Evolutionary conservation across 2,113 vertebrate genomes (phyloP).

Genomic region (Phodopus roborovskii): DNA sequence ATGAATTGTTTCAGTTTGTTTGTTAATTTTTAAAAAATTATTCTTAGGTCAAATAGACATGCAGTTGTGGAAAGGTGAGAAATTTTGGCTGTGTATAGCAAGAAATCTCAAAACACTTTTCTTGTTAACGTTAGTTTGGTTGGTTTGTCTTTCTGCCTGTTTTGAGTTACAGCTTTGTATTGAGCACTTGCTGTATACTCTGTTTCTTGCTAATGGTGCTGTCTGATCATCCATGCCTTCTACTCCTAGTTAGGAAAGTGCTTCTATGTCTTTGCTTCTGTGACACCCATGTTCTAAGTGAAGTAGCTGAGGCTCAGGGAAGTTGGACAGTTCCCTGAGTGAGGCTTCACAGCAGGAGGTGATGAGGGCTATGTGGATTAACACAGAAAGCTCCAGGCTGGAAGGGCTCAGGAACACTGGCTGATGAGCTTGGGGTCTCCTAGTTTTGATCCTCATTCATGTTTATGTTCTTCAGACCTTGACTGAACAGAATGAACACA

Average conservation of each 20-base stretch:
- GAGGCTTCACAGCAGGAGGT: neutral
- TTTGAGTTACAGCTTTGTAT: neutral
- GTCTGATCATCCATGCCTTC: neutral
- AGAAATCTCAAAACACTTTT: neutral
- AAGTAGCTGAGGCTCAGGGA: neutral
- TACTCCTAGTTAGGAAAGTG: no score
- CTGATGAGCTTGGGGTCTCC: neutral
- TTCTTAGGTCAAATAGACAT: constrained; percentile 41
- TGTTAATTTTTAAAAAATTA: constrained; percentile 40
- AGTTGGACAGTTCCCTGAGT: neutral
- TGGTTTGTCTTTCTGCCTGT: neutral
- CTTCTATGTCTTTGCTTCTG: neutral
- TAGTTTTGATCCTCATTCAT: neutral
- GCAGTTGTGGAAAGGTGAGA: neutral
- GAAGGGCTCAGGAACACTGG: neutral
- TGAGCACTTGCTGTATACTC: neutral
- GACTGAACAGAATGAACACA: neutral
- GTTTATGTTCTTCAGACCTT: neutral
- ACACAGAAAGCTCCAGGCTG: neutral
- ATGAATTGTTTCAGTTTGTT: constrained; percentile 56
- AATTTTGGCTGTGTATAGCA: neutral
- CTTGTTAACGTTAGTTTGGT: neutral
- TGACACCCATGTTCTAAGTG: neutral
- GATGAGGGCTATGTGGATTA: neutral
- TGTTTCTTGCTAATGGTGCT: neutral